Conservation (phyloP, 2,113 vertebrate species). For the Haemorhous mexicanus region DNA sequence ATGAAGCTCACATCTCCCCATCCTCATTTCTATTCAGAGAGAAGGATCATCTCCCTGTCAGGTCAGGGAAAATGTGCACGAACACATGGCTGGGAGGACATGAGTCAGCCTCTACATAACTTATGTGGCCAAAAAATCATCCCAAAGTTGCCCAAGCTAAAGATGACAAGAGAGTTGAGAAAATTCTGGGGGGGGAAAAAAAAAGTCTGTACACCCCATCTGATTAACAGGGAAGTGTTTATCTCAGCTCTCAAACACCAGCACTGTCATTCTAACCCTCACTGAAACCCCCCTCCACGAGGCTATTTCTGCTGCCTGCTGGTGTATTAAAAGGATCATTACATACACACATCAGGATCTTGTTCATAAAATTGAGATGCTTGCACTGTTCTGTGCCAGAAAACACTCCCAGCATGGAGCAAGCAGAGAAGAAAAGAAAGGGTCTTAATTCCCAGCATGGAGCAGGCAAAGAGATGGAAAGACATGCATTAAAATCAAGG, state of each 20-base stretch:
- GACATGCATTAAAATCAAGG: neutral
- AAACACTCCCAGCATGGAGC: constrained; percentile 14
- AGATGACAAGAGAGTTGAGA: neutral
- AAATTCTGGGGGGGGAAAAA: neutral
- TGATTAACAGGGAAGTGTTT: neutral
- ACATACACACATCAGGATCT: constrained; percentile 44
- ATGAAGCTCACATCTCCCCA: neutral
- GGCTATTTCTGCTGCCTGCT: constrained; percentile 59
- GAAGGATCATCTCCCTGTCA: neutral
- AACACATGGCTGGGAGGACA: neutral
- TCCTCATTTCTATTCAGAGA: neutral
- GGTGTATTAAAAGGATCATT: constrained; percentile 66
- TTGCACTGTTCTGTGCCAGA: constrained; percentile 11
- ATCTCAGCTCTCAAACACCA: neutral
- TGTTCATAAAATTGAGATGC: constrained; percentile 60
- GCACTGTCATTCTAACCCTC: neutral
- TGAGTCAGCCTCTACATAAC: neutral
- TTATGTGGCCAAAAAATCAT: neutral
- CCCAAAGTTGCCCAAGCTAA: neutral
- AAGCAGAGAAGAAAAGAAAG: neutral
- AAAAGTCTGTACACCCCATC: neutral
- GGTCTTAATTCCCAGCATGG: neutral
- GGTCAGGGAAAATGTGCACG: neutral
- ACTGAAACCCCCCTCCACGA: neutral
- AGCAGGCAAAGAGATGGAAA: neutral